Evolutionary conservation across 1,140 invertebrate genomes (phyloP), one percentile per base, ranked within the genome.

Genomic region (Lethocerus indicus): DNA sequence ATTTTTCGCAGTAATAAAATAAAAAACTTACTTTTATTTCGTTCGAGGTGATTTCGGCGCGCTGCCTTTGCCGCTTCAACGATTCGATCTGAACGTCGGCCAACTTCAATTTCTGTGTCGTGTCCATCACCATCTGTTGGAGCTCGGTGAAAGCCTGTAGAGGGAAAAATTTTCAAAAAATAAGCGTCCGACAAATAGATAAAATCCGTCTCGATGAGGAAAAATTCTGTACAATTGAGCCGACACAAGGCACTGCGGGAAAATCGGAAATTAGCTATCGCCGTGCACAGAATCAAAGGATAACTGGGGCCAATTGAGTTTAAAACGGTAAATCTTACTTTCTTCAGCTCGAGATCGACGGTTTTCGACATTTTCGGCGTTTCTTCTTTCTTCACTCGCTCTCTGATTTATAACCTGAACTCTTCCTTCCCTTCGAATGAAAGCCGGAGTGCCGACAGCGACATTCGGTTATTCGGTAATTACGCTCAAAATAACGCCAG

Each of bases 51-150:
- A 88, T 64, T 56, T 78, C 71, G 40, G 80, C 73, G 59, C 79
- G 79, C 46, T 79, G 72, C 54, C 83, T 79, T 13, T 70, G 69
- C 45, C 76, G 65, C 54, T 76, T 79, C 13, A 88, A 61, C 4
- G 70, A 71, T 32, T 81, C 79, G 50, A 88, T 83, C 68, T 90
- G 83, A 2, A 79, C 63, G 64, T 88, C 84, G 9, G 83, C 76
- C 32, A 87, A 59, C 61, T 81, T 79, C 36, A 89, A 65, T 64
- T 87, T 87, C 61, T 87, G 81, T 47, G 70, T 76, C 1, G 85
- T 86, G 54, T 81, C 79, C 1, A 85, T 67, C 72, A 84, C 77
- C 67, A 88, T 89, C n/a, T 74, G 69, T 60, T 90, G 86, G 29
- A 90, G 65, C 56, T 90, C 85, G 23, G 72, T 63, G 61, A 92